Base-by-base conservation (phyloP, 2,888 invertebrate genomes). In the Mellilla xanthometata region DNA sequence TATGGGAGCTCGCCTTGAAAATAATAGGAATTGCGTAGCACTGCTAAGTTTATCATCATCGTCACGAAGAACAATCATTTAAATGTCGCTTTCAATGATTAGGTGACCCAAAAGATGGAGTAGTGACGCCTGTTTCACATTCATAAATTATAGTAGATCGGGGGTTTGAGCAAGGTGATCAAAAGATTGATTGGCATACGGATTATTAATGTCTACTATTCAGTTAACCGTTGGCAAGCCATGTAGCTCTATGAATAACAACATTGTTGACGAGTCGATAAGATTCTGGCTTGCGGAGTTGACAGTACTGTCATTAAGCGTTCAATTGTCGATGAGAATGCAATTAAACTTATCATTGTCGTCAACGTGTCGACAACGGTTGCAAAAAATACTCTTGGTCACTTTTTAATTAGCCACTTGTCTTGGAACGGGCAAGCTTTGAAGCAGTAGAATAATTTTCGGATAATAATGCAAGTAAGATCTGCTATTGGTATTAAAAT, bases 181-280 rank as follows among this genome's bases (percentile, higher is more conserved):
- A 62, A 73, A 65, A 73, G 77, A 81, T 77, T 74, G 80, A 82
- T 84, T 76, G 79, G 76, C 76, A 77, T 58, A 59, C 62, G 62
- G 56, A 65, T 24, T 72, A 70, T 66, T 71, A 66, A 74, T 73
- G 68, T 51, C 58, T 62, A 72, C 69, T 68, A 65, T 68, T 76
- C 68, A 70, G 64, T 62, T 66, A 72, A 74, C 71, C 64, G 66
- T 76, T 81, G 81, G 81, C 81, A 77, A 56, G 39, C 39, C 34
- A 34, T 45, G 30, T 48, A 39, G 48, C 49, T 54, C 52, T 55
- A 55, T 56, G 54, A 65, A 69, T 68, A 65, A 59, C 55, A 54
- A 57, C 74, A 76, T 81, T 64, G 64, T 60, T 65, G 49, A 60
- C 75, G 70, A 69, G 74, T 65, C 72, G 77, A 70, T 70, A 70